phyloP scores from a whole-genome alignment of 2,113 vertebrate genomes.

The Brachyistius frenatus region DNA sequence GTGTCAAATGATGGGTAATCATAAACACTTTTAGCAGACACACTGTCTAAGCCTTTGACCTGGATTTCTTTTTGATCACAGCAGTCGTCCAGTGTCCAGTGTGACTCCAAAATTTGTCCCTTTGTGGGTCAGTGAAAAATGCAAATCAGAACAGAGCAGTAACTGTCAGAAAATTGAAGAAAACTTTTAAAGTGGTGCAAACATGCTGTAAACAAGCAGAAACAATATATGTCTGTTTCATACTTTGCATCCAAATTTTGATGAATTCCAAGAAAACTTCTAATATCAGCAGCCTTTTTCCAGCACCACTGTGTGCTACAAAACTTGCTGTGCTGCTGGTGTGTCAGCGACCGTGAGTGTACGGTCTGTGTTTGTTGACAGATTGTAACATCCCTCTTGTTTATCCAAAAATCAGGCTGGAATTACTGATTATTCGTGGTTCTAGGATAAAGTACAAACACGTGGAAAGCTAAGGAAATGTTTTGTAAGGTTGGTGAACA shows the following conservation, averaged over 20 bases:
- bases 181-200: not conserved
- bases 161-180: conserved; percentile 1
- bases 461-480: not conserved
- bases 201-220: not conserved
- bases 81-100: not conserved
- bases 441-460: not conserved
- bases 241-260: not conserved
- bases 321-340: not conserved
- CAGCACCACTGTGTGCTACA: not conserved
- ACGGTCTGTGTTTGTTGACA: not conserved
- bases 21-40: conserved; percentile 14
- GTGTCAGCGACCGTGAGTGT: not conserved
- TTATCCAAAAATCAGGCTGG: conserved; percentile 3
- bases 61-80: conserved; percentile 16
- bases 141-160: not conserved
- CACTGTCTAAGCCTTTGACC: conserved; percentile 10
- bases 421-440: not conserved
- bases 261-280: conserved; percentile 6
- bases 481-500: not conserved
- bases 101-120: not conserved
- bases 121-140: not conserved
- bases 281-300: conserved; percentile 6
- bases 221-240: not conserved
- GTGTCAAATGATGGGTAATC: conserved; percentile 19
- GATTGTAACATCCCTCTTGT: not conserved